phyloP scores from a whole-genome alignment of 2,113 vertebrate genomes.

The Paedocypris sp. region DNA sequence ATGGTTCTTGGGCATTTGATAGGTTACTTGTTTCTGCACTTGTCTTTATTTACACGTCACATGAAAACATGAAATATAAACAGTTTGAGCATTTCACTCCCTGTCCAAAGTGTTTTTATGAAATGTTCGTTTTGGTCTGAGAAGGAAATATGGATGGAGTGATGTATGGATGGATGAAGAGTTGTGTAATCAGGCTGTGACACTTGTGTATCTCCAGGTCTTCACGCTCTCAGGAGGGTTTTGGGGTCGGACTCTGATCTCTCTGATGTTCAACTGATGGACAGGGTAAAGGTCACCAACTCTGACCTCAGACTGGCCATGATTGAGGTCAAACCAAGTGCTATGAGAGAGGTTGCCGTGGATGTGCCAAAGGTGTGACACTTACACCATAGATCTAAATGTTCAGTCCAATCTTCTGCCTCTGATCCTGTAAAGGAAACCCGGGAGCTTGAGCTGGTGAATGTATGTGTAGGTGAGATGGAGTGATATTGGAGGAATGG shows the following conservation, averaged over 20 bases:
- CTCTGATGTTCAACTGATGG: conserved; percentile 62
- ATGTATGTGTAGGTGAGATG: conserved; percentile 70
- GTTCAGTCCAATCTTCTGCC: too few species aligned
- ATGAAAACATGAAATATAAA: too few species aligned
- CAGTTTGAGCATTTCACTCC: background rate
- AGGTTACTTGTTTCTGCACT: too few species aligned
- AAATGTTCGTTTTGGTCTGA: too few species aligned
- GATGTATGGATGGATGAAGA: too few species aligned
- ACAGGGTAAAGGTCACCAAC: conserved; percentile 66
- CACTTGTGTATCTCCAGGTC: conserved; percentile 59
- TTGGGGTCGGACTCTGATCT: conserved; percentile 52
- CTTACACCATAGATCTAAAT: too few species aligned
- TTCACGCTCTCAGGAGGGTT: conserved; percentile 68
- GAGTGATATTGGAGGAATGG: conserved; percentile 93
- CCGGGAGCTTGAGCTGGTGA: too few species aligned
- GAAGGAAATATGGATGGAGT: too few species aligned
- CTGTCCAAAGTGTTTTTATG: background rate
- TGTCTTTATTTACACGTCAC: too few species aligned
- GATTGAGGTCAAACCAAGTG: conserved; percentile 84
- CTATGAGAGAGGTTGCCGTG: conserved; percentile 93
- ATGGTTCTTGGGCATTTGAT: too few species aligned
- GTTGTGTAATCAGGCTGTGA: too few species aligned
- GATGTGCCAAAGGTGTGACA: conserved; percentile 81
- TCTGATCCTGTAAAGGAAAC: too few species aligned
- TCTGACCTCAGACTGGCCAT: conserved; percentile 81